Evolutionary conservation across 2,113 vertebrate species (phyloP), one percentile per base, ranked within the genome.

Genomic region (Drymodes brunneopygia): DNA sequence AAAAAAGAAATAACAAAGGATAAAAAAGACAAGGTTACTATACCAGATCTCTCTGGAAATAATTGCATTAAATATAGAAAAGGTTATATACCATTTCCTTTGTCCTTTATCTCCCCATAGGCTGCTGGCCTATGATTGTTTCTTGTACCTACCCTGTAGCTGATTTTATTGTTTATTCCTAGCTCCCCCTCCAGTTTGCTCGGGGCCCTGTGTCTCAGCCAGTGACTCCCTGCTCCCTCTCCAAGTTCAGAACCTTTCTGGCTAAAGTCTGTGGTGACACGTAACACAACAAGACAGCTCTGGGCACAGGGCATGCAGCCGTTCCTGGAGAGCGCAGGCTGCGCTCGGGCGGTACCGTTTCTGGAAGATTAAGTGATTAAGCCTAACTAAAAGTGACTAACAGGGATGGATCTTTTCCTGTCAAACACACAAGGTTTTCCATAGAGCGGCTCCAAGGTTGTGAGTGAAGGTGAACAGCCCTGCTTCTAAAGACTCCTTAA

Each of bases 401-500:
- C 54, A 69, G 93, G 89, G 94, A 94, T 91, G 95, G 93, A 85
- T 92, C 89, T 96, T 60, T 64, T 80, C 82, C 96, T 95, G 91
- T 94, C 88, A 82, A 90, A 88, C 11, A 20, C 5, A 19, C n/a
- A n/a, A 36, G 8, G 18, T 71, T 86, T 94, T 96, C 93, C 57
- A 33, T 7, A 92, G 90, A 95, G 95, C 10, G 1, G 84, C 95
- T 97, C 95, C 97, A 98, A 98, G 97, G 97, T 97, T 97, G 97
- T 91, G 88, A 95, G 95, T 97, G 97, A 98, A 98, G 97, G 94
- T 82, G 88, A 98, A 95, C 73, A 93, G 96, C 94, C 91, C 91
- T 94, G 70, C 96, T 97, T 97, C 97, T 97, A 97, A 97, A 97
- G 97, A 94, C 88, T 83, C 72, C 94, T 96, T 97, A 98, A 98